A percentile compares a stretch with the other conserved stretches of the same genome.
phyloP scores from a whole-genome alignment of 2,888 invertebrate genomes.

The Tachina lurida region DNA sequence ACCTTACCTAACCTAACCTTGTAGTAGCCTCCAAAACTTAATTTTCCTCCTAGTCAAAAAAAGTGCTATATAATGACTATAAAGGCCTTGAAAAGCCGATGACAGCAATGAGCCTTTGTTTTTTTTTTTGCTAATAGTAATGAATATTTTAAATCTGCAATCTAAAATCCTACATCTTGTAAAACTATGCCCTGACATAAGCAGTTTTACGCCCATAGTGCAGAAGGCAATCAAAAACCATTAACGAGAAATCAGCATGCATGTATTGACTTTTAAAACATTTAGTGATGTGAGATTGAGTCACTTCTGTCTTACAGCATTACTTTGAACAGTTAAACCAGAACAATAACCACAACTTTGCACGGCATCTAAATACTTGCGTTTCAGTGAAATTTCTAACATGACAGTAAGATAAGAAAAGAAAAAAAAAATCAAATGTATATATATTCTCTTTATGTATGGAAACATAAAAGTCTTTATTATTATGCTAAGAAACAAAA shows the following conservation, averaged over 20 bases:
- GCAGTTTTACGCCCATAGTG: not conserved
- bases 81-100: too few species aligned
- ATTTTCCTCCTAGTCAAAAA: too few species aligned
- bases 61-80: too few species aligned
- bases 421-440: not conserved
- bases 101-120: too few species aligned
- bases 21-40: too few species aligned
- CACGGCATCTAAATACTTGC: slow-evolving; percentile 24
- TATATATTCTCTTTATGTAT: slow-evolving; percentile 1
- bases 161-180: too few species aligned
- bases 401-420: not conserved
- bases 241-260: not conserved
- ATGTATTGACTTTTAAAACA: slow-evolving; percentile 57
- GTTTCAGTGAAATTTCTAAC: slow-evolving; percentile 22
- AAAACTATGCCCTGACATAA: too few species aligned
- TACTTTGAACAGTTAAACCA: slow-evolving; percentile 31
- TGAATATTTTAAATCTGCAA: too few species aligned
- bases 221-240: not conserved
- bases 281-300: slow-evolving; percentile 72
- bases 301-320: slow-evolving; percentile 74
- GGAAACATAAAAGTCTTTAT: slow-evolving; percentile 63
- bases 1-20: too few species aligned
- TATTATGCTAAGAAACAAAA: slow-evolving; percentile 12
- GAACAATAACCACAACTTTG: not conserved
- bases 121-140: too few species aligned